Evolutionary conservation across 2,888 invertebrate species (phyloP), one percentile per base, ranked within the genome.

Genomic region (Tiliacea citrago): DNA sequence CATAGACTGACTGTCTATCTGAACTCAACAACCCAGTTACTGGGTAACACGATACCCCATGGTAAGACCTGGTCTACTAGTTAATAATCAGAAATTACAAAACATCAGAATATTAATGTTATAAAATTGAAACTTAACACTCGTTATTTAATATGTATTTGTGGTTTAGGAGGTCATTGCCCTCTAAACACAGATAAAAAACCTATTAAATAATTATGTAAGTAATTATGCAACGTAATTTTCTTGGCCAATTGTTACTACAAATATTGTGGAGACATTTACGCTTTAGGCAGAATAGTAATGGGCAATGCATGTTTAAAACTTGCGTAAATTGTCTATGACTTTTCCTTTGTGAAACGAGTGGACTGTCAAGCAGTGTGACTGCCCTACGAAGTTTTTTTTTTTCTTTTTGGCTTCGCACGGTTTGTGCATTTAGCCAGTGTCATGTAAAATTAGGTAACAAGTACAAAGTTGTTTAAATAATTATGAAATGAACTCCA

Each of bases 221-320:
- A 89, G 13, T 62, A 42, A 74, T 82, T 76, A 74, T 81, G 86
- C 69, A 86, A 86, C 71, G 13, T 61, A 69, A 69, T 83, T 62
- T 72, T 67, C 58, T 55, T 53, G 53, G 71, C 66, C 75, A 84
- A 83, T 81, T 77, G 74, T 77, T 79, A 72, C 68, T 51, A 68
- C 83, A 84, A 85, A 88, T 76, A 77, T 58, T 73, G 21, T 77
- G 60, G 73, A 53, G 65, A 66, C 77, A 79, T 65, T 57, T 55
- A 55, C 57, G 66, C 81, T 60, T 65, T 13, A 69, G 68, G 82
- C 72, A 65, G 51, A 71, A 77, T 57, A 67, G 35, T 51, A 76
- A 65, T 45, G 12, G 62, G 61, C 66, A 75, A 70, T 9, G 16
- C n/a, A 63, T 55, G 42, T 51, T 70, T 24, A 66, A 67, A 71